A percentile compares a stretch with the other conserved stretches of the same genome.
Evolutionary conservation across 2,888 invertebrate genomes (phyloP).

Genomic region (Acleris literana): DNA sequence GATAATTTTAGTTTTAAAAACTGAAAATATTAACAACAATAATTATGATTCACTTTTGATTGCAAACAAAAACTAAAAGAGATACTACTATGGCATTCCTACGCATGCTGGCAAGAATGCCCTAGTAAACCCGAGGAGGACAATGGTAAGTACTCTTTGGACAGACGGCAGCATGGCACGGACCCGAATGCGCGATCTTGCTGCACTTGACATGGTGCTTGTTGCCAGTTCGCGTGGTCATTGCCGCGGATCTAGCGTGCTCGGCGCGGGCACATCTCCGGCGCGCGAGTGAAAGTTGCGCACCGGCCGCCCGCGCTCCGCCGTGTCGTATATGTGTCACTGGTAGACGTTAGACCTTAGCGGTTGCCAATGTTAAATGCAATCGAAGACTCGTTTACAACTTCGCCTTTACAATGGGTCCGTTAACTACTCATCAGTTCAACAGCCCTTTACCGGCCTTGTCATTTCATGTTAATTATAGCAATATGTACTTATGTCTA

Average conservation of each 20-base stretch:
- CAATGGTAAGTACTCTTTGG: no score
- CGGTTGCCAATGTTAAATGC: conserved; percentile 32
- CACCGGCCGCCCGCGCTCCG: conserved; percentile 36
- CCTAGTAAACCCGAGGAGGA: no score
- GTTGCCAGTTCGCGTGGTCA: conserved; percentile 60
- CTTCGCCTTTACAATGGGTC: conserved; percentile 19
- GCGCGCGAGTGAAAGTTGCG: conserved; percentile 71
- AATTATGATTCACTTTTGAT: no score
- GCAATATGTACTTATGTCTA: no score
- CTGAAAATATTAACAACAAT: no score
- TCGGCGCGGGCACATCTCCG: conserved; percentile 50
- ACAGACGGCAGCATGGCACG: no score
- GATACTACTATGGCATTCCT: no score
- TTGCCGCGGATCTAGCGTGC: conserved; percentile 53
- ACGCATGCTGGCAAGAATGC: no score
- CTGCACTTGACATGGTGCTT: conserved; percentile 67
- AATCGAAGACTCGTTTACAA: conserved; percentile 20
- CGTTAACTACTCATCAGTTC: not conserved
- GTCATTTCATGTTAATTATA: not conserved
- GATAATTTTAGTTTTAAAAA: no score
- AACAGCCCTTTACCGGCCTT: not conserved
- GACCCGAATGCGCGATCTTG: conserved; percentile 3
- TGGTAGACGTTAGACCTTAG: conserved; percentile 34
- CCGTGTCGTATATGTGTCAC: conserved; percentile 38
- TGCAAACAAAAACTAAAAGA: no score